Conservation (phyloP, 2,888 invertebrate species). For the Philonicus albiceps region DNA sequence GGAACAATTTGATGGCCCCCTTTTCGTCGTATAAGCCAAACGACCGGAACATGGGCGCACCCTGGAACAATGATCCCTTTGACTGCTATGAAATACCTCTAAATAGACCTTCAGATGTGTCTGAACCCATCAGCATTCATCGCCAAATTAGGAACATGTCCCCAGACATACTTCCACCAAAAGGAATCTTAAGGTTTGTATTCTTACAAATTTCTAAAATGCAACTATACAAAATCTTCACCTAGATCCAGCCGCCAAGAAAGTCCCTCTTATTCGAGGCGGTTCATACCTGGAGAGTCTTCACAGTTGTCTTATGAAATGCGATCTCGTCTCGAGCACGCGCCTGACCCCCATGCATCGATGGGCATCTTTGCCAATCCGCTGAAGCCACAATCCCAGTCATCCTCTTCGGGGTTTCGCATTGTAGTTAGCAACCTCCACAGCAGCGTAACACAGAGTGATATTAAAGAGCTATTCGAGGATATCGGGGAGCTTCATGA, state of each 20-base stretch:
- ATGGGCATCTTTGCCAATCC: slow-evolving; percentile 62
- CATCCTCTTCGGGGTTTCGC: slow-evolving; percentile 70
- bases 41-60: slow-evolving; percentile 30
- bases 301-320: slow-evolving; percentile 61
- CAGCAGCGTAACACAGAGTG: slow-evolving; percentile 84
- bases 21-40: slow-evolving; percentile 42
- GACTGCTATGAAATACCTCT: slow-evolving; percentile 58
- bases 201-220: not conserved
- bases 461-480: slow-evolving; percentile 93
- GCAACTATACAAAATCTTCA: not conserved
- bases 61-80: slow-evolving; percentile 56
- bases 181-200: slow-evolving; percentile 50
- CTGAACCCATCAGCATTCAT: slow-evolving; percentile 48
- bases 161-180: slow-evolving; percentile 52
- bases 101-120: slow-evolving; percentile 23
- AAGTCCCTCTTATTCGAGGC: slow-evolving; percentile 54
- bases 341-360: slow-evolving; percentile 60
- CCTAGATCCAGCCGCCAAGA: slow-evolving; percentile 45
- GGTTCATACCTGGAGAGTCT: slow-evolving; percentile 54
- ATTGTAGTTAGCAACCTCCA: slow-evolving; percentile 92
- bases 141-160: slow-evolving; percentile 57
- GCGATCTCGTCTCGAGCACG: slow-evolving; percentile 59
- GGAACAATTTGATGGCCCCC: slow-evolving; percentile 54
- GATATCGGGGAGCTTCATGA: slow-evolving; percentile 88
- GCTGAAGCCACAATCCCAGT: slow-evolving; percentile 44